These are phyloP conservation scores for Artibeus jamaicensis DNA, from an alignment of 2,797 vertebrate genomes.

Conservation along the genomic window DNA sequence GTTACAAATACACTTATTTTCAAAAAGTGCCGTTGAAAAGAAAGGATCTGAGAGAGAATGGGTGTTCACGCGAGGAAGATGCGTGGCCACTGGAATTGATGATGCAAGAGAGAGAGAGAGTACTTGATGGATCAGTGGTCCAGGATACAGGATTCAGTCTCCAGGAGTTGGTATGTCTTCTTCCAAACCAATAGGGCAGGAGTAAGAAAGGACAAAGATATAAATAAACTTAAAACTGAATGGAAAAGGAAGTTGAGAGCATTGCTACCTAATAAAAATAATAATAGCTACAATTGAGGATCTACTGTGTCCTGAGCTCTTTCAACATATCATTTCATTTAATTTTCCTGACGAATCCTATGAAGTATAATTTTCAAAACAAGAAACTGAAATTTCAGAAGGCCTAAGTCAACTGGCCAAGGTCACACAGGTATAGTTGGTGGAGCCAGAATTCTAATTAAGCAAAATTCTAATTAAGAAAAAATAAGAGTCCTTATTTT, in stretches of 20 bases:
- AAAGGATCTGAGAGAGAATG: neutral
- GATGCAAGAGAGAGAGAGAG: neutral
- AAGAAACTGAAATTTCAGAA: neutral
- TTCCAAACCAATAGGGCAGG: neutral
- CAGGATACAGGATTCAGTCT: neutral
- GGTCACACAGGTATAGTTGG: neutral
- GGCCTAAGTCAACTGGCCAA: neutral
- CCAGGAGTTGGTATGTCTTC: neutral
- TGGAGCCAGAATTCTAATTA: neutral
- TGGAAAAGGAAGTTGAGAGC: neutral
- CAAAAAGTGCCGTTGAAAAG: neutral
- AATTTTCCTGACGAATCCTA: neutral
- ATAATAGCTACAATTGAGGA: neutral
- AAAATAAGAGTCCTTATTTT: neutral
- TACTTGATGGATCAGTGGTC: neutral
- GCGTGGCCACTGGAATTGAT: neutral
- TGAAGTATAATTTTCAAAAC: slow-evolving; percentile 25
- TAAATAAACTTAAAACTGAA: neutral
- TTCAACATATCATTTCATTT: neutral
- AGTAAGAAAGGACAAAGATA: neutral
- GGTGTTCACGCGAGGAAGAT: neutral
- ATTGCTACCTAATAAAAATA: neutral
- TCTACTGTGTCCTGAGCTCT: neutral
- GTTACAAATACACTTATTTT: neutral
- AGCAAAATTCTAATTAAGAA: neutral